These are phyloP conservation scores for Neoarius graeffei DNA, from an alignment of 2,113 vertebrate genomes.

Conservation along the genomic window DNA sequence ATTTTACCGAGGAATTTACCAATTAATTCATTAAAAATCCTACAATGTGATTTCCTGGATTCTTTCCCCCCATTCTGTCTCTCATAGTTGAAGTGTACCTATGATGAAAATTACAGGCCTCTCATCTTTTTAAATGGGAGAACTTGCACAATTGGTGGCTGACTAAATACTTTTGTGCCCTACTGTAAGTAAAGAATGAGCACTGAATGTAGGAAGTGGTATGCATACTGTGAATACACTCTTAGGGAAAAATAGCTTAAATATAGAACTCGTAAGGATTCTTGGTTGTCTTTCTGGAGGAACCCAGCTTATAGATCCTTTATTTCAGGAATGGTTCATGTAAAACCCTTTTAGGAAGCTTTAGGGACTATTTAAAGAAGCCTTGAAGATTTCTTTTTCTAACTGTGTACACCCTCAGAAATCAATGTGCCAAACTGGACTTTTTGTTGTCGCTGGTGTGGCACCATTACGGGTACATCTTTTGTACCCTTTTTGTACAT, in stretches of 20 bases:
- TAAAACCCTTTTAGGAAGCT: not conserved
- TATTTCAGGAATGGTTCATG: not conserved
- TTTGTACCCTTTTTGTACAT: not conserved
- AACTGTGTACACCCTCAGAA: not conserved
- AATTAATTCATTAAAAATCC: too few relatives aligned
- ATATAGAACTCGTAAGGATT: not conserved
- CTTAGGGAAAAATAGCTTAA: not conserved
- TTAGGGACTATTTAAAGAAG: not conserved
- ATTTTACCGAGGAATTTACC: too few relatives aligned
- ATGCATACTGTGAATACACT: not conserved
- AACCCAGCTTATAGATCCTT: not conserved
- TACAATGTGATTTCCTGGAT: too few relatives aligned
- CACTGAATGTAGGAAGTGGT: slow-evolving; percentile 37
- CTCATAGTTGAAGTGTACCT: too few relatives aligned
- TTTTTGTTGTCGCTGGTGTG: not conserved
- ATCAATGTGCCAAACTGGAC: not conserved
- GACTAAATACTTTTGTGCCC: too few relatives aligned
- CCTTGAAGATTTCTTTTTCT: not conserved
- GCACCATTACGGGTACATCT: not conserved
- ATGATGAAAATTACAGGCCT: too few relatives aligned
- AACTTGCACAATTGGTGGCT: too few relatives aligned
- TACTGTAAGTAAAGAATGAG: not conserved
- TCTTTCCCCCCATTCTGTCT: too few relatives aligned
- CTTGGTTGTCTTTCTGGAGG: not conserved
- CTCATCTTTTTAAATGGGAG: too few relatives aligned